phyloP scores from a whole-genome alignment of 2,113 vertebrate genomes.

The Cheilinus undulatus region DNA sequence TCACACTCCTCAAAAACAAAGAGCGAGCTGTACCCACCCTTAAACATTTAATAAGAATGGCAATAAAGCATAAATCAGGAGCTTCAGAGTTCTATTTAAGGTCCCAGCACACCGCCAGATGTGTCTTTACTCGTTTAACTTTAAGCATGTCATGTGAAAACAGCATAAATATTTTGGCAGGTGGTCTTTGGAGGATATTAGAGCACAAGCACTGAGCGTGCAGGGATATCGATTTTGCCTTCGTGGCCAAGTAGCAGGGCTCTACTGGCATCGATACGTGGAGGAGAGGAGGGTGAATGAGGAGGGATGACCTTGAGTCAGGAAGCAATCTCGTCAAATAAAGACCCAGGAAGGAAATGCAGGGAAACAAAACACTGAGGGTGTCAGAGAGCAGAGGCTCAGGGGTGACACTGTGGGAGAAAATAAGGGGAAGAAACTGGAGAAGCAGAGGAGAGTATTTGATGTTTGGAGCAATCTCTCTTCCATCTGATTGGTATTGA shows the following conservation, averaged over 20 bases:
- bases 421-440: not conserved
- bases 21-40: not conserved
- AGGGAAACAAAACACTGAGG: conserved; percentile 38
- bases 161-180: conserved; percentile 80
- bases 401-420: conserved; percentile 6
- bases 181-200: conserved; percentile 73
- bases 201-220: conserved; percentile 62
- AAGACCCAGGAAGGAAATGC: conserved; percentile 56
- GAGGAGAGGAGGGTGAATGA: conserved; percentile 48
- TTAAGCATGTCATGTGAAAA: conserved; percentile 59
- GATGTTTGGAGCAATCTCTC: too few species aligned
- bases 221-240: conserved; percentile 73
- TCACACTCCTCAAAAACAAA: conserved; percentile 27
- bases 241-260: conserved; percentile 65
- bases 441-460: conserved; percentile 1
- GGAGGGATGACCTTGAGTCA: conserved; percentile 71
- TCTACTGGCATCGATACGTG: conserved; percentile 56
- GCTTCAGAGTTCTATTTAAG: conserved; percentile 14
- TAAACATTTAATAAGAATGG: conserved; percentile 26
- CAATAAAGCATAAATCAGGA: conserved; percentile 38
- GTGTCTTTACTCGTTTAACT: conserved; percentile 29
- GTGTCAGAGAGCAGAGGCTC: conserved; percentile 22
- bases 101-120: conserved; percentile 1
- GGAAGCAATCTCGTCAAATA: conserved; percentile 66
- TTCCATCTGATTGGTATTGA: not conserved